Evolutionary conservation across 2,797 vertebrate genomes (phyloP).

Genomic region (Gymnopithys bicolor): DNA sequence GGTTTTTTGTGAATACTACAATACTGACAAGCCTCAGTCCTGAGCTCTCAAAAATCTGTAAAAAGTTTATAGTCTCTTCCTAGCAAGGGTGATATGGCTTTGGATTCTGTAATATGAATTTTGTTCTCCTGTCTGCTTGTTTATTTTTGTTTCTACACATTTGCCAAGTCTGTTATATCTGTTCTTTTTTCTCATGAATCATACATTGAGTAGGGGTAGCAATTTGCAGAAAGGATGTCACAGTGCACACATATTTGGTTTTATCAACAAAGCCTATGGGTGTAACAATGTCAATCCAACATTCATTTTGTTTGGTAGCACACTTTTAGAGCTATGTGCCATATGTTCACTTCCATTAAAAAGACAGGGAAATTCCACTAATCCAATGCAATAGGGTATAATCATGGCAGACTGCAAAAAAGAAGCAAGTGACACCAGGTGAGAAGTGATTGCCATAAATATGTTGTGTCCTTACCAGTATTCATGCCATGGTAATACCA

Average conservation of each 20-base stretch:
- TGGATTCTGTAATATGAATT: not conserved
- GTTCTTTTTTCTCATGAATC: conserved; percentile 49
- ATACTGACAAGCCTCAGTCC: not conserved
- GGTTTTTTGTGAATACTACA: not conserved
- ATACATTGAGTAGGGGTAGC: conserved; percentile 31
- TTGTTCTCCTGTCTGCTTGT: not conserved
- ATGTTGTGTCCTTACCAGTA: not conserved
- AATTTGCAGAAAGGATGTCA: conserved; percentile 53
- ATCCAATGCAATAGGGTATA: conserved; percentile 10
- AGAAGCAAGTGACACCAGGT: not conserved
- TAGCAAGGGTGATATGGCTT: not conserved
- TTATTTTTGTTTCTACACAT: conserved; percentile 26
- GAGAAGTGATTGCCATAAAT: not conserved
- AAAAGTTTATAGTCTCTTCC: not conserved
- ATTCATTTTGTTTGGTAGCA: conserved; percentile 26
- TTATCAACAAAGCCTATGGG: conserved; percentile 56
- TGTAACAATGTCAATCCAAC: conserved; percentile 52
- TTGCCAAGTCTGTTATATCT: conserved; percentile 36
- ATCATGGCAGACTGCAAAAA: conserved; percentile 1
- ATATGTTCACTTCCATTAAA: conserved; percentile 48
- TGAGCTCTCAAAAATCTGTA: not conserved
- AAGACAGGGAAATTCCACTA: conserved; percentile 33
- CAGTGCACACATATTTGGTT: conserved; percentile 48
- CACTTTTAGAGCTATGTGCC: conserved; percentile 25
- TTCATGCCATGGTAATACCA: not conserved